Evolutionary conservation across 2,888 invertebrate genomes (phyloP).

Genomic region (Cryptophagus acutangulus): DNA sequence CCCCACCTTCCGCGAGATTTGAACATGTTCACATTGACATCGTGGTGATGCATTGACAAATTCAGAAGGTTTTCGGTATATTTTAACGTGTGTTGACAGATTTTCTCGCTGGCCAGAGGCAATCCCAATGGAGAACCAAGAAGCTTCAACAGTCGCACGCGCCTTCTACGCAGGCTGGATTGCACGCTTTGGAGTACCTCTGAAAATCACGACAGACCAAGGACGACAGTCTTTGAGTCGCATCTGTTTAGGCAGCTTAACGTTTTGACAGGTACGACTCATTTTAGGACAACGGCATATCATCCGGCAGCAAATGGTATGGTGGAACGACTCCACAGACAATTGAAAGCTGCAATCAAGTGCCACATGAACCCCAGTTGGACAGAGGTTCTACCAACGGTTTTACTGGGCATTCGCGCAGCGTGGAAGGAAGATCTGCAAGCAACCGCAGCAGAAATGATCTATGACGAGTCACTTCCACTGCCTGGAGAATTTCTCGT

Average conservation of each 20-base stretch:
- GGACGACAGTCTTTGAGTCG: slow-evolving; percentile 1
- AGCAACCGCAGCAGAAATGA: slow-evolving; percentile 28
- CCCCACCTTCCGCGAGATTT: slow-evolving; percentile 21
- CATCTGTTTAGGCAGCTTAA: not conserved
- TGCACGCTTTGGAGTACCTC: slow-evolving; percentile 5
- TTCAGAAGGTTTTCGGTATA: slow-evolving; percentile 12
- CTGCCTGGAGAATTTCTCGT: slow-evolving; percentile 30
- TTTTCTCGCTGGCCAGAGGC: slow-evolving; percentile 24
- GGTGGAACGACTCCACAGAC: slow-evolving; percentile 18
- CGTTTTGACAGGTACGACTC: slow-evolving; percentile 11
- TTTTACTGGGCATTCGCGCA: slow-evolving; percentile 8
- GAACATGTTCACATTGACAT: slow-evolving; percentile 16
- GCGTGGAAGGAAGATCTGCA: slow-evolving; percentile 5
- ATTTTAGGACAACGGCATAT: slow-evolving; percentile 23
- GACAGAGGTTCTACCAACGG: slow-evolving; percentile 15
- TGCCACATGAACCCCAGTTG: slow-evolving; percentile 13
- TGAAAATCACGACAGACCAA: slow-evolving; percentile 20
- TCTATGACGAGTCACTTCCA: slow-evolving; percentile 32
- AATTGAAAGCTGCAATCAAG: slow-evolving; percentile 4
- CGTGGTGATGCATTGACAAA: slow-evolving; percentile 19
- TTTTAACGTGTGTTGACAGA: slow-evolving; percentile 18
- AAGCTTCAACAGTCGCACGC: slow-evolving; percentile 2
- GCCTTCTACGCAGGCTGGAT: slow-evolving; percentile 7
- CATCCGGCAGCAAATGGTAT: slow-evolving; percentile 21
- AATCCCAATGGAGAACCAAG: too few species aligned